Base-by-base conservation (phyloP, 1,140 invertebrate genomes). In the Leptinotarsa undecemlineata region DNA sequence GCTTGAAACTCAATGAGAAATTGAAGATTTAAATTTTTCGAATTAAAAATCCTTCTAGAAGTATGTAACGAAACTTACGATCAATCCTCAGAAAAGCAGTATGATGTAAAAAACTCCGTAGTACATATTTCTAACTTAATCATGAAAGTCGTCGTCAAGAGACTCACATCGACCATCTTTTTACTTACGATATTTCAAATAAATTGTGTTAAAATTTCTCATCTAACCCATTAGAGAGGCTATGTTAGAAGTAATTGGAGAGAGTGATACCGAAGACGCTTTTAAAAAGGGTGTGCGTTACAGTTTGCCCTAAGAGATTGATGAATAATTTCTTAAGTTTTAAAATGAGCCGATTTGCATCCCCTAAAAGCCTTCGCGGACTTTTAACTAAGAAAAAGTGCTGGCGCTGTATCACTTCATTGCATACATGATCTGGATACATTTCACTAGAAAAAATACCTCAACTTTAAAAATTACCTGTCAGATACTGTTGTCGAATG, bases 311-410 rank as follows among this genome's bases (percentile, higher is more conserved):
- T 71, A 61, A 71, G 57, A 71, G 69, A 71, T 71, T 71, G 69
- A 71, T 71, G 69, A 71, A 71, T 71, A 71, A 71, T 71, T 71
- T 61, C 48, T 69, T 61, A 71, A 71, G 42, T 71, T 71, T 61
- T 61, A 61, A 60, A 71, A 71, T 71, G n/a, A 71, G 69, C 60
- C 19, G 42, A 71, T 48, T 23, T 71, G 42, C 51, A 60, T 71
- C 48, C 69, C 69, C 51, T 17, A 4, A 61, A 71, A 26, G 69
- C 69, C 60, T 48, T 48, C 48, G 21, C 11, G 57, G 69, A 71
- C 48, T 71, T 71, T 71, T 71, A 60, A 33, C 26, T 71, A n/a
- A 71, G 23, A 23, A 14, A 61, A 60, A 57, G n/a, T 70, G 48
- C 68, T 57, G 15, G n/a, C 21, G 51, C 21, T 70, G 47, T 70